phyloP scores from a whole-genome alignment of 2,888 invertebrate genomes.

The Furcula furcula region DNA sequence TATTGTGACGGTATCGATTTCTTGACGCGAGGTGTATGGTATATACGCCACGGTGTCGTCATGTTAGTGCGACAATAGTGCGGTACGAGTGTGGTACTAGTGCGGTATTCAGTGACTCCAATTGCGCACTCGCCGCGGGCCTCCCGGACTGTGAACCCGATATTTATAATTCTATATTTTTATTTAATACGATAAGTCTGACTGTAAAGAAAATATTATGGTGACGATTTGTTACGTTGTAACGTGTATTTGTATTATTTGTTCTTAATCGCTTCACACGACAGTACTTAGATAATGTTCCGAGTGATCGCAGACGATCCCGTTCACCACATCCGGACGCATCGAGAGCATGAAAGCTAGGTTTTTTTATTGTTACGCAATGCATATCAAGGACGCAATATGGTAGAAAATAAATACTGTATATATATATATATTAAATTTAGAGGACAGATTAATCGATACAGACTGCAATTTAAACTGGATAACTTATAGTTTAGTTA shows the following conservation, averaged over 20 bases:
- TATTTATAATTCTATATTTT: constrained; percentile 79
- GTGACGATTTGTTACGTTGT: constrained; percentile 69
- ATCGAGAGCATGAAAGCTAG: constrained; percentile 73
- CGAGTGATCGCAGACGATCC: constrained; percentile 42
- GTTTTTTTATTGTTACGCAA: constrained; percentile 82
- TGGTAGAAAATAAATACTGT: constrained; percentile 82
- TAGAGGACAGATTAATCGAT: constrained; percentile 72
- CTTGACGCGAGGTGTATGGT: no score
- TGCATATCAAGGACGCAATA: constrained; percentile 82
- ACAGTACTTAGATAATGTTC: constrained; percentile 69
- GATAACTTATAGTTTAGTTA: constrained; percentile 77
- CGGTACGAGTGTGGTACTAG: background rate
- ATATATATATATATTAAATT: constrained; percentile 74
- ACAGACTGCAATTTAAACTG: constrained; percentile 76
- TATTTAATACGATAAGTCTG: constrained; percentile 80
- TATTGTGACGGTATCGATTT: no score
- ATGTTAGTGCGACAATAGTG: no score
- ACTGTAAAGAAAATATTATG: constrained; percentile 70
- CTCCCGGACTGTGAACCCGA: constrained; percentile 57
- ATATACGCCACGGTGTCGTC: no score
- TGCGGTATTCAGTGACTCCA: background rate
- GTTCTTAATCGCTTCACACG: constrained; percentile 72
- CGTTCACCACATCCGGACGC: constrained; percentile 56
- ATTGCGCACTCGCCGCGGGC: constrained; percentile 7
- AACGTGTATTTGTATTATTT: constrained; percentile 69